A percentile compares a stretch with the other conserved stretches of the same genome.
phyloP scores from a whole-genome alignment of 2,113 vertebrate species.

The Lates calcarifer region DNA sequence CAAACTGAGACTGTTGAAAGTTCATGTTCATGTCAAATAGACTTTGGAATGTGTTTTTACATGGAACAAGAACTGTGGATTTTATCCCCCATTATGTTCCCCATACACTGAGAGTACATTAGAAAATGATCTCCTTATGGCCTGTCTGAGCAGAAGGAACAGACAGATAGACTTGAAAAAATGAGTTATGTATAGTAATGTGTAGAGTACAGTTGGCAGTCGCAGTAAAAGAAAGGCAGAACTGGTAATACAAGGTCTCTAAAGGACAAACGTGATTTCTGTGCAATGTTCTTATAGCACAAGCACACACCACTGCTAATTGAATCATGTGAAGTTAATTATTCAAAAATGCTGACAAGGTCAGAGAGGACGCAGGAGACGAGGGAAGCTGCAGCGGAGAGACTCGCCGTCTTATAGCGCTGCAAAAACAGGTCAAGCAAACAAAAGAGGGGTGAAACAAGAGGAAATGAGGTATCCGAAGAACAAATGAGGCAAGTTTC shows the following conservation, averaged over 20 bases:
- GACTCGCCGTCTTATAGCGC: neutral
- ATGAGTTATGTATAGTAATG: too few species aligned
- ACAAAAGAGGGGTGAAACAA: constrained; percentile 31
- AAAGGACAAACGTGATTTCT: constrained; percentile 47
- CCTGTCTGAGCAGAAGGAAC: neutral
- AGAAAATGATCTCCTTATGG: neutral
- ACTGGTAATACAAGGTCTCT: constrained; percentile 42
- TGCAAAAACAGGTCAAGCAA: constrained; percentile 60
- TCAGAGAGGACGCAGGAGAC: constrained; percentile 61
- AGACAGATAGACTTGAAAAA: neutral
- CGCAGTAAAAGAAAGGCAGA: neutral
- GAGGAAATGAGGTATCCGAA: constrained; percentile 16
- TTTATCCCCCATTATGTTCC: neutral
- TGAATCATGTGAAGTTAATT: constrained; percentile 77
- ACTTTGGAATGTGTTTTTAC: neutral
- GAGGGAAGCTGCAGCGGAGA: constrained; percentile 39
- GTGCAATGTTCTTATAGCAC: constrained; percentile 12
- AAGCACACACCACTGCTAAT: constrained; percentile 62
- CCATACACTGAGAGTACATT: neutral
- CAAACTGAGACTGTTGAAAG: neutral
- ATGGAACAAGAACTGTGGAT: neutral
- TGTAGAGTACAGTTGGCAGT: constrained; percentile 9
- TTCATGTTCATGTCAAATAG: neutral
- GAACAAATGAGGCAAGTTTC: constrained; percentile 22
- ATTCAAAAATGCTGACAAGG: constrained; percentile 77